Conservation (phyloP, 2,888 invertebrate genomes). For the Julus scandinavius region DNA sequence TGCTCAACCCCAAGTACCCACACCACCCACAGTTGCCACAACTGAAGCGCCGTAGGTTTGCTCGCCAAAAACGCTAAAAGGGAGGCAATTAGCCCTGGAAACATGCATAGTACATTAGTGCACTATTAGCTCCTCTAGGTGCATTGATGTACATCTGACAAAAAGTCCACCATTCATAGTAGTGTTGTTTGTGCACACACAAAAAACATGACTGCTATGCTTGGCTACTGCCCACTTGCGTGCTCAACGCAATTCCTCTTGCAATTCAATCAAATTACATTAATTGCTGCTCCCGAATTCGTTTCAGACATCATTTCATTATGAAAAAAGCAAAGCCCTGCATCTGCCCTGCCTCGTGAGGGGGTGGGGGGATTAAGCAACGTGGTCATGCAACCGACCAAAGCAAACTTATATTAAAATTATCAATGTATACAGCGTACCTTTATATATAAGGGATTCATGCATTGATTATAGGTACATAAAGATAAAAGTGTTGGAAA, state of each 20-base stretch:
- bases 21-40: not conserved
- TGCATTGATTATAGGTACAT: too few relatives aligned
- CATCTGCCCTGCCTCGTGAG: not conserved
- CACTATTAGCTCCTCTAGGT: constrained; percentile 38
- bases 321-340: constrained; percentile 19
- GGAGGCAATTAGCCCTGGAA: constrained; percentile 43
- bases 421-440: too few relatives aligned
- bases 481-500: too few relatives aligned
- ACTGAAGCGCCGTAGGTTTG: constrained; percentile 14
- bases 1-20: not conserved
- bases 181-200: not conserved
- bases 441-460: too few relatives aligned
- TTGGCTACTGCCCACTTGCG: constrained; percentile 47
- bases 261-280: constrained; percentile 53
- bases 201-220: constrained; percentile 5
- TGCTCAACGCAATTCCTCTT: constrained; percentile 25
- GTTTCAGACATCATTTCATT: constrained; percentile 40
- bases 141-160: constrained; percentile 43
- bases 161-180: constrained; percentile 35
- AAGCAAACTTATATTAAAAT: not conserved
- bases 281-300: constrained; percentile 48
- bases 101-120: constrained; percentile 46
- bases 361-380: not conserved
- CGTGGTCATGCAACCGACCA: not conserved
- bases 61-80: constrained; percentile 39